phyloP scores from a whole-genome alignment of 1,140 invertebrate species.

The Drosophila sp. region DNA sequence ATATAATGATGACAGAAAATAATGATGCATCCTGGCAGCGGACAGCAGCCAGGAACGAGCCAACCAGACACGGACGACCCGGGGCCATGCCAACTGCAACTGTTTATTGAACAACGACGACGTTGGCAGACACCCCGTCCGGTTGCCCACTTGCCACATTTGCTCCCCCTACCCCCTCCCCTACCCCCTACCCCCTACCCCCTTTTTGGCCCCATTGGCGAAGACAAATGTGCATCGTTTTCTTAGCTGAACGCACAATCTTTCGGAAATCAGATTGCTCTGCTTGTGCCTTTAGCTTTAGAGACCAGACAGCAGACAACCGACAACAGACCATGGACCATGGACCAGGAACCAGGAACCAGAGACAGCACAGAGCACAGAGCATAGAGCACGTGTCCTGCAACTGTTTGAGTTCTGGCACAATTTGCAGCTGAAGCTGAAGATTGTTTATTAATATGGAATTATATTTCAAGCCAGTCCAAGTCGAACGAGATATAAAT shows the following conservation, averaged over 20 bases:
- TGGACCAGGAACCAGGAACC: no score
- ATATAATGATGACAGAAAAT: conserved; percentile 83
- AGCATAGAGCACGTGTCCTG: conserved; percentile 57
- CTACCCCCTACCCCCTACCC: background rate
- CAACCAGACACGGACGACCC: conserved; percentile 21
- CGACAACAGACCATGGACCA: background rate
- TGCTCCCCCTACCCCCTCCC: background rate
- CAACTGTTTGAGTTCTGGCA: conserved; percentile 36
- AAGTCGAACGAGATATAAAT: conserved; percentile 39
- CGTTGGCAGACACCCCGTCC: conserved; percentile 32
- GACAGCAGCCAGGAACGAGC: conserved; percentile 33
- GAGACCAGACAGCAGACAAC: conserved; percentile 8
- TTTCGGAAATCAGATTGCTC: conserved; percentile 73
- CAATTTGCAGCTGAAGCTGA: conserved; percentile 42
- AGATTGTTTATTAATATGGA: conserved; percentile 70
- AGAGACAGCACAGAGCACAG: conserved; percentile 3
- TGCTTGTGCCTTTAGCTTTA: conserved; percentile 7
- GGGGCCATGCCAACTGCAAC: conserved; percentile 51
- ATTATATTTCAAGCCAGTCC: conserved; percentile 57
- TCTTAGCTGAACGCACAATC: conserved; percentile 81
- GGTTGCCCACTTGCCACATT: conserved; percentile 6
- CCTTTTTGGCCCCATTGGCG: conserved; percentile 4
- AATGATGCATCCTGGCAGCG: conserved; percentile 76
- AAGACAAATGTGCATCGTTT: conserved; percentile 82
- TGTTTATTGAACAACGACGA: conserved; percentile 67